These are phyloP conservation scores for Pipistrellus pygmaeus DNA, from an alignment of 2,797 vertebrate genomes.

Conservation along the genomic window DNA sequence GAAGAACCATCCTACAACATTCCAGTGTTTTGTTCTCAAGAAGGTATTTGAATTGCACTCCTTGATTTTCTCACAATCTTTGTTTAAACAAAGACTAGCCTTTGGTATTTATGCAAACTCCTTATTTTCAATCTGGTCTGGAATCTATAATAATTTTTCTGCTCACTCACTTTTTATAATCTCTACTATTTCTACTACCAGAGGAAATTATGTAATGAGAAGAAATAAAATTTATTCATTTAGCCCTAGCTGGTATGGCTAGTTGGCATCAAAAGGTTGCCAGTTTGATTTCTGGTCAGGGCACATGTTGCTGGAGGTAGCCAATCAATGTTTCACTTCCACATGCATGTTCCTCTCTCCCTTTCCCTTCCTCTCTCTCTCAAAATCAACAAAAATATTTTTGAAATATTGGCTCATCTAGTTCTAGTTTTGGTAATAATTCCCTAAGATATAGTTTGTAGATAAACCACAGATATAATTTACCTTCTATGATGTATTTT, in stretches of 20 bases:
- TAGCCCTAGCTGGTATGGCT: not conserved
- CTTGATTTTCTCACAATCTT: slow-evolving; percentile 10
- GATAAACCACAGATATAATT: slow-evolving; percentile 17
- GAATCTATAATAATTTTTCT: slow-evolving; percentile 16
- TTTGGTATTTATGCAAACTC: not conserved
- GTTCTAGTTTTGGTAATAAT: not conserved
- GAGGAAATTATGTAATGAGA: slow-evolving; percentile 32
- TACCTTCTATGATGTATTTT: slow-evolving; percentile 4
- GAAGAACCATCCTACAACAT: not conserved
- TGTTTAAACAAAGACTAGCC: not conserved
- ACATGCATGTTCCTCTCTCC: too few relatives aligned
- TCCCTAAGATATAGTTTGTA: not conserved
- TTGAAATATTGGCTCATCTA: not conserved
- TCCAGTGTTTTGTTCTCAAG: slow-evolving; percentile 11
- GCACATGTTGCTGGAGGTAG: too few relatives aligned
- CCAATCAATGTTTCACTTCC: too few relatives aligned
- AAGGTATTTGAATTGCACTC: not conserved
- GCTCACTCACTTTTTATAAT: not conserved
- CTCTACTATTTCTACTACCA: not conserved
- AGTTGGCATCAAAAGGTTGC: too few relatives aligned
- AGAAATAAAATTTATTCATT: not conserved
- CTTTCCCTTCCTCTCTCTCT: too few relatives aligned
- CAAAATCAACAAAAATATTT: too few relatives aligned
- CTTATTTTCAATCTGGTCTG: not conserved
- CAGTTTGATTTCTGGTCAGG: too few relatives aligned